A percentile compares a stretch with the other conserved stretches of the same genome.
Conservation (phyloP, 2,888 invertebrate genomes). For the Oasisia sp. region DNA sequence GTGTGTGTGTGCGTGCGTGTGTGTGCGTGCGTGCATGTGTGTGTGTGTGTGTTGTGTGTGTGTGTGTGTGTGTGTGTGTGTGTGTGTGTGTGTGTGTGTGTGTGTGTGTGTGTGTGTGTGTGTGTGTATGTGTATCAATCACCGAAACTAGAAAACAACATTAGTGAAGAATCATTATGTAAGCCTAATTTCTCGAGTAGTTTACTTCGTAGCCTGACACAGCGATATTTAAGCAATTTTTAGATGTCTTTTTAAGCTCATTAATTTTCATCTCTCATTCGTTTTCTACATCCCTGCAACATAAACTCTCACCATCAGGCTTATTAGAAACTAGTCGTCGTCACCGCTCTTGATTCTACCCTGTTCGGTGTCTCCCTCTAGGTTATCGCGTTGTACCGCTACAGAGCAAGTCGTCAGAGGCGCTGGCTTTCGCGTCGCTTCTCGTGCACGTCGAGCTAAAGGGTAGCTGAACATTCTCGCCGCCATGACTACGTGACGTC, state of each 20-base stretch:
- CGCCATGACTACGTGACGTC: neutral
- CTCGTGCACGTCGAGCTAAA: constrained; percentile 39
- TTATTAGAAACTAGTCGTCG: neutral
- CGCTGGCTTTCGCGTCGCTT: constrained; percentile 36
- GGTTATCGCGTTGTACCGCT: constrained; percentile 42
- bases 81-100: too few relatives aligned
- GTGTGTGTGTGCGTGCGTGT: too few relatives aligned
- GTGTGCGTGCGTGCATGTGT: too few relatives aligned
- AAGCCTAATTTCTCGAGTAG: neutral
- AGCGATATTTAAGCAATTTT: neutral
- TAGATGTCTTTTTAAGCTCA: too few relatives aligned
- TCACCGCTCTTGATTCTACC: neutral
- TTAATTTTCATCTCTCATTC: too few relatives aligned
- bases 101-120: too few relatives aligned
- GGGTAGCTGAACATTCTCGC: neutral
- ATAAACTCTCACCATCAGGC: neutral
- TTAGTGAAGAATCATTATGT: neutral
- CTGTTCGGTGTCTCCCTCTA: constrained; percentile 21
- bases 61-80: too few relatives aligned
- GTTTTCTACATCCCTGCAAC: constrained; percentile 27
- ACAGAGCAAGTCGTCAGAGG: constrained; percentile 39
- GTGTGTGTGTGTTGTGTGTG: too few relatives aligned
- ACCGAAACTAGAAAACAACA: neutral
- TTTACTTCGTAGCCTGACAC: neutral
- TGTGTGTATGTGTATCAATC: neutral